Evolutionary conservation across 30 jellyfish, hydroid and myxozoan genomes (phyloP).

Genomic region (Hydractinia symbiolongicarpus): DNA sequence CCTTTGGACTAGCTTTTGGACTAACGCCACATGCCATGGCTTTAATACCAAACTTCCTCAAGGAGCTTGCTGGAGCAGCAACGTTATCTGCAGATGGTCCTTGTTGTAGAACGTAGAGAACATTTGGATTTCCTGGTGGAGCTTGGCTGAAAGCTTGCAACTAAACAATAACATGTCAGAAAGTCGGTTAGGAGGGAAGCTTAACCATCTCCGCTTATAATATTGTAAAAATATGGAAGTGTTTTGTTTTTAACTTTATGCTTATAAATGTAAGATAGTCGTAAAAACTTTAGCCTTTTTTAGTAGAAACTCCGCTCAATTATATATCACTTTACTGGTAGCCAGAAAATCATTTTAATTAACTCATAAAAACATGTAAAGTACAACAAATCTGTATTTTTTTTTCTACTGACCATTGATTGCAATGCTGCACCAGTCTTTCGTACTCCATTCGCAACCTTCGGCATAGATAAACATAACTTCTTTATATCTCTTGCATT

Average conservation of each 20-base stretch:
- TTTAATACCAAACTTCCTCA: slow-evolving; percentile 82
- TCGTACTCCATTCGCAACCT: slow-evolving; percentile 70
- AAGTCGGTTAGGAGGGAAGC: background rate
- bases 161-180: slow-evolving; percentile 13
- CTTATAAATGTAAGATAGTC: too few species aligned
- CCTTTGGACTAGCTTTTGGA: slow-evolving; percentile 61
- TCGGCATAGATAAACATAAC: slow-evolving; percentile 74
- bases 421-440: slow-evolving; percentile 68
- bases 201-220: background rate
- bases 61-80: slow-evolving; percentile 55
- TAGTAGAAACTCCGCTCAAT: too few species aligned
- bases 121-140: slow-evolving; percentile 94
- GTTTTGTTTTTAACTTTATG: too few species aligned
- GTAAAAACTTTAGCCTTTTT: too few species aligned
- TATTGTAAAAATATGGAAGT: too few species aligned
- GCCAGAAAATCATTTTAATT: background rate
- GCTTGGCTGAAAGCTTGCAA: slow-evolving; percentile 65
- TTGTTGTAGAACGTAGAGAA: slow-evolving; percentile 61
- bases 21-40: slow-evolving; percentile 76
- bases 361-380: background rate
- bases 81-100: slow-evolving; percentile 81
- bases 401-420: slow-evolving; percentile 24
- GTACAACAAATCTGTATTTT: background rate
- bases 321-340: too few species aligned
- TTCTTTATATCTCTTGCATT: slow-evolving; percentile 53